Conservation (phyloP, 2,888 invertebrate genomes). For the Gerris lacustris region DNA sequence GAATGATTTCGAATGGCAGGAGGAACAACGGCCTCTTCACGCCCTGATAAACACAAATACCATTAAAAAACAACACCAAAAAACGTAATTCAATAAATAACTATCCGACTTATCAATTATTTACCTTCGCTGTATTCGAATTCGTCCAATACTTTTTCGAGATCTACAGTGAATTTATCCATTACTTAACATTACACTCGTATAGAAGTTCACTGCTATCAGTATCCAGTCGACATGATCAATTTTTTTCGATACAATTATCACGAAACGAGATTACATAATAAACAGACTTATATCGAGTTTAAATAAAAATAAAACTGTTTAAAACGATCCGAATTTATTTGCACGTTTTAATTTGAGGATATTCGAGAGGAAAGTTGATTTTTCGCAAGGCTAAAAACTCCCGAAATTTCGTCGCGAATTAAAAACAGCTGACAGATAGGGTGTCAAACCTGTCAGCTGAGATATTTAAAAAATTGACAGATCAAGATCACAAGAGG, state of each 20-base stretch:
- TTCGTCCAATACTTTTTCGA: conserved; percentile 73
- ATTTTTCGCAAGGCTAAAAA: too few relatives aligned
- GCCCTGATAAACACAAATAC: conserved; percentile 24
- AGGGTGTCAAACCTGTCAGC: conserved; percentile 1
- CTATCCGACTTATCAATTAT: neutral
- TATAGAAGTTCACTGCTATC: neutral
- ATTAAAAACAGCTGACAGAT: neutral
- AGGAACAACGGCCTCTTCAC: conserved; percentile 27
- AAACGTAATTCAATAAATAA: neutral
- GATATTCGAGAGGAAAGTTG: too few relatives aligned
- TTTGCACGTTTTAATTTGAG: too few relatives aligned
- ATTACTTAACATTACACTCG: conserved; percentile 33
- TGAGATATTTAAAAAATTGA: conserved; percentile 3
- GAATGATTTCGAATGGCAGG: conserved; percentile 24
- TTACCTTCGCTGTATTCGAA: conserved; percentile 61
- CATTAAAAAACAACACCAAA: conserved; percentile 10
- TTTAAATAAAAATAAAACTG: too few relatives aligned
- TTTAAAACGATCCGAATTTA: too few relatives aligned
- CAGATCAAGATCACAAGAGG: neutral
- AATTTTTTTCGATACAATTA: too few relatives aligned
- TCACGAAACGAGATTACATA: too few relatives aligned
- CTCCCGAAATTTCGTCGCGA: too few relatives aligned
- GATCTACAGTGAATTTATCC: conserved; percentile 55
- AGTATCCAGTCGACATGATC: neutral
- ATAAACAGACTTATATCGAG: too few relatives aligned